These are phyloP conservation scores for Phycodurus eques DNA, from an alignment of 2,113 vertebrate genomes.

Conservation along the genomic window DNA sequence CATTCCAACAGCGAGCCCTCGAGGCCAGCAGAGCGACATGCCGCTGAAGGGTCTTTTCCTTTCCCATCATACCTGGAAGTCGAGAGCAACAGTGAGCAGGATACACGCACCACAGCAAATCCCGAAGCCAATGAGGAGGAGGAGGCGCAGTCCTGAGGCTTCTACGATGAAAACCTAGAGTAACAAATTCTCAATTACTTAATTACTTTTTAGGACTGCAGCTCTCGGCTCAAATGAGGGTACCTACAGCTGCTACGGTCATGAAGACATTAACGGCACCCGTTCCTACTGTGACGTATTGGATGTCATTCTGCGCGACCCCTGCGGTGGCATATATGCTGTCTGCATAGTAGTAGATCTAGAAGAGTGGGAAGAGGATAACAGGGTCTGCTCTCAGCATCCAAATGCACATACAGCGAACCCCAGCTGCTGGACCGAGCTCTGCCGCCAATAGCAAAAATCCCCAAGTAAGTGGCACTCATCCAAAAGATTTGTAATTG, in stretches of 20 bases:
- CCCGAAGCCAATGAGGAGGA: constrained; percentile 84
- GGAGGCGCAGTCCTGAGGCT: constrained; percentile 76
- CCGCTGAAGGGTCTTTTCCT: not conserved
- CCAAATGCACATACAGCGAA: too few species aligned
- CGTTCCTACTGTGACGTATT: constrained; percentile 86
- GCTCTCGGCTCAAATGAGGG: not conserved
- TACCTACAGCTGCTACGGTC: constrained; percentile 80
- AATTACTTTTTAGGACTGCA: not conserved
- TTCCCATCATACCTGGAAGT: constrained; percentile 76
- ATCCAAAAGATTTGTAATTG: too few species aligned
- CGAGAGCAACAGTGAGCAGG: constrained; percentile 79
- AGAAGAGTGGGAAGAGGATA: constrained; percentile 3
- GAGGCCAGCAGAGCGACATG: constrained; percentile 32
- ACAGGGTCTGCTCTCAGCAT: too few species aligned
- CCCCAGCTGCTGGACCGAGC: too few species aligned
- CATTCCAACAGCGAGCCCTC: constrained; percentile 15
- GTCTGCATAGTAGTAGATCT: constrained; percentile 95
- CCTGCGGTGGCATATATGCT: constrained; percentile 82
- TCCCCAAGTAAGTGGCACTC: too few species aligned
- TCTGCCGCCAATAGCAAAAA: too few species aligned
- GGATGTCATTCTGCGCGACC: constrained; percentile 68
- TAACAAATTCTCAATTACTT: not conserved
- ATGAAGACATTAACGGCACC: constrained; percentile 88
- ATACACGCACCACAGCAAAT: constrained; percentile 78
- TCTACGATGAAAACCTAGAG: constrained; percentile 88